phyloP scores from a whole-genome alignment of 1,140 invertebrate genomes.

The Ceratina australensis region DNA sequence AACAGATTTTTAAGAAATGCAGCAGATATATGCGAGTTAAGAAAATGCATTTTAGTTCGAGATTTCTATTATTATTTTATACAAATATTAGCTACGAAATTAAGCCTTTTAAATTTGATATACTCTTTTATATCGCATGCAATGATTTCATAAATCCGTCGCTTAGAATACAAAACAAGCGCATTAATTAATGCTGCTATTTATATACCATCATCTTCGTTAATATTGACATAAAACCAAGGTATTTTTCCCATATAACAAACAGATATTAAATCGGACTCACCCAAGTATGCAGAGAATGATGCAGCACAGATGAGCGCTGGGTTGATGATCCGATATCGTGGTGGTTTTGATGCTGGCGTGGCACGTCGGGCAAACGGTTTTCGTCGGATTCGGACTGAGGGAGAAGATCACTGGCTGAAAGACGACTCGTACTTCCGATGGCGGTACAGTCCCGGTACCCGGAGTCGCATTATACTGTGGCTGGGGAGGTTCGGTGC shows the following conservation, averaged over 20 bases:
- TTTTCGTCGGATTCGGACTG: conserved; percentile 72
- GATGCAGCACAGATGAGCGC: conserved; percentile 76
- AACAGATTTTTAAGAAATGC: too few relatives aligned
- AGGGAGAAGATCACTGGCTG: conserved; percentile 66
- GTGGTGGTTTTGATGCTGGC: conserved; percentile 76
- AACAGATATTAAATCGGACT: conserved; percentile 14
- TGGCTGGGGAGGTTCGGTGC: background rate
- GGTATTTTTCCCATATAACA: background rate
- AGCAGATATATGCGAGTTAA: too few relatives aligned
- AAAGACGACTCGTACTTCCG: conserved; percentile 69
- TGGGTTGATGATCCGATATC: conserved; percentile 75
- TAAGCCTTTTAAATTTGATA: too few relatives aligned
- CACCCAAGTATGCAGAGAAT: conserved; percentile 76
- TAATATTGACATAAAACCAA: background rate
- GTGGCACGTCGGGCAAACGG: conserved; percentile 74
- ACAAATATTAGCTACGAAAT: too few relatives aligned
- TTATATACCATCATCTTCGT: background rate
- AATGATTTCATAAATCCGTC: too few relatives aligned
- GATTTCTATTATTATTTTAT: too few relatives aligned
- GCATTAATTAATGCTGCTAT: background rate
- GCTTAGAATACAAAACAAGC: too few relatives aligned
- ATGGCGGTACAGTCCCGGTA: conserved; percentile 43
- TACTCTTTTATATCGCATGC: too few relatives aligned
- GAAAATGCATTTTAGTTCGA: too few relatives aligned
- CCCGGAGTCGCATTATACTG: conserved; percentile 49